Evolutionary conservation across 2,113 vertebrate genomes (phyloP).

Genomic region (Picathartes gymnocephalus): DNA sequence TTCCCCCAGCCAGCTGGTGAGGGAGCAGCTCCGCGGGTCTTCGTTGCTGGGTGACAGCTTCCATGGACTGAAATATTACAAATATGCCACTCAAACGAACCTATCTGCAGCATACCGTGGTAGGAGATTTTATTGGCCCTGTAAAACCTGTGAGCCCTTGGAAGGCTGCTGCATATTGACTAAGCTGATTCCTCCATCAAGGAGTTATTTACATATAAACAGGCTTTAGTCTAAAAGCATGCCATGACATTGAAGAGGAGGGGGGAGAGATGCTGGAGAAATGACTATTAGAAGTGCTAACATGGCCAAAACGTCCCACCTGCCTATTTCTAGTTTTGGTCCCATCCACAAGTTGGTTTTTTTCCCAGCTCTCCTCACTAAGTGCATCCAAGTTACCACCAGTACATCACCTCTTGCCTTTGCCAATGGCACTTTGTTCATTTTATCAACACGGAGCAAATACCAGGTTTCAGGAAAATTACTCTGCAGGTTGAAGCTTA

Average conservation of each 20-base stretch:
- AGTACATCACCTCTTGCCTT: neutral
- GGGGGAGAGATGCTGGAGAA: neutral
- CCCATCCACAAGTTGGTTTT: neutral
- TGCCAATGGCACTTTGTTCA: neutral
- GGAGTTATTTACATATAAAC: constrained; percentile 5
- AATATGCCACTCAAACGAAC: neutral
- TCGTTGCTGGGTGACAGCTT: neutral
- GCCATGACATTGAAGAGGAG: neutral
- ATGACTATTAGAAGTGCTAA: neutral
- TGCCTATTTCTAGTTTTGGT: neutral
- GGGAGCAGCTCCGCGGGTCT: fast-evolving
- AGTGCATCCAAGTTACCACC: neutral
- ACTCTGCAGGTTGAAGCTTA: neutral
- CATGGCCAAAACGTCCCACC: fast-evolving
- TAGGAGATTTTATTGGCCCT: neutral
- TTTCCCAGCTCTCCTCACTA: neutral
- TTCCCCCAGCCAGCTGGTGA: neutral
- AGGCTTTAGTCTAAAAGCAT: neutral
- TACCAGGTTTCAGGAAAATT: neutral
- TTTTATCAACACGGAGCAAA: neutral
- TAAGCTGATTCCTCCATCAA: neutral
- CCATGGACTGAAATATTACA: neutral
- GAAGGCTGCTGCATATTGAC: neutral
- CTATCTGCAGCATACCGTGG: neutral
- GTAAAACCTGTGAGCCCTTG: neutral